phyloP scores from a whole-genome alignment of 2,113 vertebrate genomes.

The Tetrao urogallus region DNA sequence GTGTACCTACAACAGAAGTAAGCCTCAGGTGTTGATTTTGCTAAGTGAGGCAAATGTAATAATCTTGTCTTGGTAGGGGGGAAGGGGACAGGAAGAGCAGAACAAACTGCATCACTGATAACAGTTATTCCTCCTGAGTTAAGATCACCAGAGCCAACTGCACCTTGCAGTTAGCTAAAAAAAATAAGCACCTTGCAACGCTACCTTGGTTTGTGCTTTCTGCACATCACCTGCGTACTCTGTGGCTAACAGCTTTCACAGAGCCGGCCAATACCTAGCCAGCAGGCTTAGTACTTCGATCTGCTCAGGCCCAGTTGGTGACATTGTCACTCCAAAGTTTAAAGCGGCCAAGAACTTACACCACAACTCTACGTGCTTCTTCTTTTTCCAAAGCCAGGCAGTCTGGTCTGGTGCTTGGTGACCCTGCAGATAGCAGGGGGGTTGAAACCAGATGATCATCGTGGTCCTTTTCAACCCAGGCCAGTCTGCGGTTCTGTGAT shows the following conservation, averaged over 20 bases:
- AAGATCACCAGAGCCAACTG: background rate
- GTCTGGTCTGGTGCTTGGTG: no score
- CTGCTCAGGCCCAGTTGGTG: background rate
- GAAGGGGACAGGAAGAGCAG: background rate
- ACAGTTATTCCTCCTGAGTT: background rate
- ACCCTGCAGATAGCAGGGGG: no score
- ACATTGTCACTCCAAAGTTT: background rate
- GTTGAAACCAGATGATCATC: no score
- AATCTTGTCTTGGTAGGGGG: background rate
- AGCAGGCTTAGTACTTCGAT: background rate
- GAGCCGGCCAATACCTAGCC: rapidly evolving
- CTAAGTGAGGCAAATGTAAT: background rate
- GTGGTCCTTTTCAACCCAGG: no score
- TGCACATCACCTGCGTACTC: no score
- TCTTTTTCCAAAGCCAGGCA: background rate
- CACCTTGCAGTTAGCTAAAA: no score
- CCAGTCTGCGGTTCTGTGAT: no score
- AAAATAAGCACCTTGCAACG: no score
- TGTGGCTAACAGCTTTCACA: background rate
- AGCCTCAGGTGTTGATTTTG: background rate
- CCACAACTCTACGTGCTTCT: rapidly evolving
- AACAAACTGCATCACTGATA: background rate
- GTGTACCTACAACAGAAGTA: background rate
- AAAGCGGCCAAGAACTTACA: background rate
- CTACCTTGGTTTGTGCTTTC: no score